Evolutionary conservation across 2,888 invertebrate species (phyloP).

Genomic region (Philaethria dido): DNA sequence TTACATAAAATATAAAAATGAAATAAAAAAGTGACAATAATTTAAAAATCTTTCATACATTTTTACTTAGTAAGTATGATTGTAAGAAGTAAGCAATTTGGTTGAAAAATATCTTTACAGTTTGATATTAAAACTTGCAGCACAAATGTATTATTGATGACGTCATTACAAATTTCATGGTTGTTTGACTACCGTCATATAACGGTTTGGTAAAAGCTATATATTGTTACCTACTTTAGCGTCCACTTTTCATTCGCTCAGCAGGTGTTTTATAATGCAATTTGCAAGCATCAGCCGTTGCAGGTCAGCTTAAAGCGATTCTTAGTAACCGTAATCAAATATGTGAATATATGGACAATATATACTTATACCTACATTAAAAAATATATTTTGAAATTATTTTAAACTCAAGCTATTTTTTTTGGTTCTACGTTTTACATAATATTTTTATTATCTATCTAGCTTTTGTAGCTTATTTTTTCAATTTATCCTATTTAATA

Average conservation of each 20-base stretch:
- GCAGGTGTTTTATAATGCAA: constrained; percentile 27
- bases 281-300: neutral
- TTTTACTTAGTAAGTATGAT: too few species aligned
- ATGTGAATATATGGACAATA: too few species aligned
- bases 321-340: neutral
- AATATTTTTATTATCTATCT: too few species aligned
- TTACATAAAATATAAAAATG: too few species aligned
- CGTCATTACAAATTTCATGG: constrained; percentile 45
- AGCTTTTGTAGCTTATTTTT: too few species aligned
- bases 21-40: too few species aligned
- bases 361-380: neutral
- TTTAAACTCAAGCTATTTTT: too few species aligned
- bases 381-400: neutral
- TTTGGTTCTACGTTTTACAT: too few species aligned
- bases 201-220: constrained; percentile 26
- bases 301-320: constrained; percentile 4
- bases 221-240: constrained; percentile 7
- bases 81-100: neutral
- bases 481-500: too few species aligned
- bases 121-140: neutral
- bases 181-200: constrained; percentile 14
- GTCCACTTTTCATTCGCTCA: constrained; percentile 19
- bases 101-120: neutral
- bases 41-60: too few species aligned
- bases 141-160: constrained; percentile 25